A percentile compares a stretch with the other conserved stretches of the same genome.
phyloP scores from a whole-genome alignment of 2,113 vertebrate genomes.

The Vombatus ursinus region DNA sequence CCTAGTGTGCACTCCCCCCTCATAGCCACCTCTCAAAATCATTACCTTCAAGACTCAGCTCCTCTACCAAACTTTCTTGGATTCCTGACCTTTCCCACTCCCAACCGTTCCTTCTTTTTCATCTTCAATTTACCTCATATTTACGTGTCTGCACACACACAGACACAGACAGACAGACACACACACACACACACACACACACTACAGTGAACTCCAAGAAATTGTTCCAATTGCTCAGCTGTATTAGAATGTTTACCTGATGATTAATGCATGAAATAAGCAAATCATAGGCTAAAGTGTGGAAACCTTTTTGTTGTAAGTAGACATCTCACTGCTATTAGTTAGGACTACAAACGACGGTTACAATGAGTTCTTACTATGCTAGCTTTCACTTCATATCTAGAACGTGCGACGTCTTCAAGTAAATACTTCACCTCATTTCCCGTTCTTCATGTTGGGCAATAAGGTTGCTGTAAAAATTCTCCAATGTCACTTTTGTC shows the following conservation, averaged over 20 bases:
- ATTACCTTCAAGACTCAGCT: neutral
- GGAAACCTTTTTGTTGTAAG: neutral
- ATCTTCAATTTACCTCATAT: neutral
- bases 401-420: conserved; percentile 17
- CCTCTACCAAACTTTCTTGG: neutral
- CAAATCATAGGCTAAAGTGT: neutral
- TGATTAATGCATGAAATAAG: neutral
- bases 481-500: conserved; percentile 98
- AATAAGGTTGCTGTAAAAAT: conserved; percentile 99
- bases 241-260: neutral
- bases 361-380: neutral
- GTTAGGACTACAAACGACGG: neutral
- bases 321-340: neutral
- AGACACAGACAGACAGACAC: neutral
- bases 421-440: conserved; percentile 90
- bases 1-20: neutral
- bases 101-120: neutral
- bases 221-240: neutral
- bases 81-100: neutral
- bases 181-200: neutral
- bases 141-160: no score
- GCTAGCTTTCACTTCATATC: neutral
- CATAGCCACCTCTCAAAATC: neutral
- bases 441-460: conserved; percentile 97
- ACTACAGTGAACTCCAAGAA: neutral